A percentile compares a stretch with the other conserved stretches of the same genome.
Conservation (phyloP, 2,888 invertebrate species). For the Palloptera scutellata region DNA sequence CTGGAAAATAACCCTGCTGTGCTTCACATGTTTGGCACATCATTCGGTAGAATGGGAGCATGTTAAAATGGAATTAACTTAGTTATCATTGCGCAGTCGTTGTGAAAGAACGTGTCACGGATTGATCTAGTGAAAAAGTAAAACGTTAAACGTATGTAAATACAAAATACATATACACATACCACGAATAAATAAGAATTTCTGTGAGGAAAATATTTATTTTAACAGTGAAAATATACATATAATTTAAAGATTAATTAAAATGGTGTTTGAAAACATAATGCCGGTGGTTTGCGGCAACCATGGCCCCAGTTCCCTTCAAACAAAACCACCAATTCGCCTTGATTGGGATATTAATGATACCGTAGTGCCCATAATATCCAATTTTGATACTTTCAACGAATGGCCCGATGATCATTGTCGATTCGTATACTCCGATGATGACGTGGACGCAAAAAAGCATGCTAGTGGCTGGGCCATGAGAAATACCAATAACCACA, state of each 20-base stretch:
- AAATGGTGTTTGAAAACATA: no score
- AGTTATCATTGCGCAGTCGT: constrained; percentile 61
- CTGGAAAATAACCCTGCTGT: constrained; percentile 34
- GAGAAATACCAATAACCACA: constrained; percentile 98
- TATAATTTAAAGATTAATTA: no score
- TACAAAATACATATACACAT: constrained; percentile 14
- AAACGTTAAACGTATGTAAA: no score
- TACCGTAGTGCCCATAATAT: constrained; percentile 85
- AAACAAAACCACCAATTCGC: not conserved
- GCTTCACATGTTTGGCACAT: no score
- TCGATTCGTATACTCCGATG: constrained; percentile 81
- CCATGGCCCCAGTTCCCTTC: no score
- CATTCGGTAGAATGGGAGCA: no score
- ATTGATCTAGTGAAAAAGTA: constrained; percentile 17
- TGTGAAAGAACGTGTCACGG: constrained; percentile 51
- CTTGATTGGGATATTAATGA: constrained; percentile 96
- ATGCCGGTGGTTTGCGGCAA: no score
- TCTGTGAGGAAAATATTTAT: no score
- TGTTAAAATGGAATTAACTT: constrained; percentile 40
- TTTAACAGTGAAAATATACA: no score
- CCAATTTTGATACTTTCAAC: constrained; percentile 82
- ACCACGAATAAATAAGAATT: constrained; percentile 1
- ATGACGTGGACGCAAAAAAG: constrained; percentile 88
- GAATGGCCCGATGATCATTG: constrained; percentile 98
- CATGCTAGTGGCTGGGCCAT: constrained; percentile 98